Evolutionary conservation across 92 coral and sea anemone species (phyloP), one percentile per base, ranked within the genome.

Genomic region (Palythoa grandis): DNA sequence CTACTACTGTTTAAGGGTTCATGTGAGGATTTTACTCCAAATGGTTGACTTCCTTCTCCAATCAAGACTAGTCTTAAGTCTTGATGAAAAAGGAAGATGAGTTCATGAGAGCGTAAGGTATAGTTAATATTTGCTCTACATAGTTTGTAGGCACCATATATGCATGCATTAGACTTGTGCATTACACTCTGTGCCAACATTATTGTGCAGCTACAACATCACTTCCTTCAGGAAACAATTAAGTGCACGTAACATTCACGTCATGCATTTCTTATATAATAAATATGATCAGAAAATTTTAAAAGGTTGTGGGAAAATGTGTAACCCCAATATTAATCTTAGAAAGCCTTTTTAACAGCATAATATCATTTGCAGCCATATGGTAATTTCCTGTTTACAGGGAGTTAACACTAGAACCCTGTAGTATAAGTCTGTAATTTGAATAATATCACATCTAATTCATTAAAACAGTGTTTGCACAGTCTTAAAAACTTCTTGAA

Each of bases 1-100:
- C 17, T 78, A 38, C 83, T 78, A 60, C 83, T 60, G 70, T 70
- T 48, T 80, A 76, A 53, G 40, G 82, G 29, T 76, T 76, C 22
- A 3, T 76, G 52, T 50, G 53, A 57, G 83, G 72, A 60, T 78
- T 78, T 67, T 78, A 61, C 88, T n/a, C 85, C 35, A 86, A 54
- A 39, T 94, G 98, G 98, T 94, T 94, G 98, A 37, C 95, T 94
- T 94, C 98, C 98, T 94, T 94, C 98, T 37, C 98, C 98, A 92
- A 88, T 94, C 92, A 91, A 94, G 98, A 84, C 98, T 83, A 76
- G 6, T 5, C 9, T 20, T 15, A 38, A 74, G 98, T 92, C 98
- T 94, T 92, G 95, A 92, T 94, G 86, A 92, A 94, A 94, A 94
- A 94, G 98, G 98, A 94, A 94, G 95, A 83, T 77, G 82, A 76